phyloP scores from a whole-genome alignment of 1,140 invertebrate species.

The Goniozus legneri region DNA sequence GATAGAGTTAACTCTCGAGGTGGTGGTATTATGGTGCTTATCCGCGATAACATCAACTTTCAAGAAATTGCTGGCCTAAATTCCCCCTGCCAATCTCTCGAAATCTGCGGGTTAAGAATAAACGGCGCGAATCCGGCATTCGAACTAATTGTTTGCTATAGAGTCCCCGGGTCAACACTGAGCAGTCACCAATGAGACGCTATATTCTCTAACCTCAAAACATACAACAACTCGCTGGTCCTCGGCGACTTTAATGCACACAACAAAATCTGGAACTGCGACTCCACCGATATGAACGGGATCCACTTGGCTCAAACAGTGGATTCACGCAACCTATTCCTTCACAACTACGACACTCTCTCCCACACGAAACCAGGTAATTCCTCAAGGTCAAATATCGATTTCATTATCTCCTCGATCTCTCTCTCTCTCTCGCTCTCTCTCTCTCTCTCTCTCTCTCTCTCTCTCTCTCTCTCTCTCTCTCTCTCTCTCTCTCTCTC shows the following conservation, averaged over 20 bases:
- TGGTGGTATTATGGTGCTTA: not conserved
- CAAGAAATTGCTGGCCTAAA: not conserved
- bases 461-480: too few relatives aligned
- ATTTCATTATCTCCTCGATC: not conserved
- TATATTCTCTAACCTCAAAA: not conserved
- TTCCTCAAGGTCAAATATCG: not conserved
- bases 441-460: too few relatives aligned
- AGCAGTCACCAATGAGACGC: not conserved
- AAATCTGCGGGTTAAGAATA: not conserved
- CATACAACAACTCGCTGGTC: not conserved
- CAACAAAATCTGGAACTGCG: not conserved
- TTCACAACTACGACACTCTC: not conserved
- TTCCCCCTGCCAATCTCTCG: not conserved
- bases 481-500: too few relatives aligned
- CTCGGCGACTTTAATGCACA: conserved; percentile 8
- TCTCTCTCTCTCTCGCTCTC: too few relatives aligned
- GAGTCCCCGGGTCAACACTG: not conserved
- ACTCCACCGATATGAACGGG: not conserved
- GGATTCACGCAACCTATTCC: not conserved
- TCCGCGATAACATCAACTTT: not conserved
- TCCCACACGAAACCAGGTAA: not conserved
- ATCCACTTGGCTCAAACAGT: not conserved
- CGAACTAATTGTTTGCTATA: not conserved
- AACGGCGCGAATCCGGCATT: not conserved
- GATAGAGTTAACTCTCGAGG: not conserved